Evolutionary conservation across 1,140 invertebrate species (phyloP).

Genomic region (Sycophaga agraensis): DNA sequence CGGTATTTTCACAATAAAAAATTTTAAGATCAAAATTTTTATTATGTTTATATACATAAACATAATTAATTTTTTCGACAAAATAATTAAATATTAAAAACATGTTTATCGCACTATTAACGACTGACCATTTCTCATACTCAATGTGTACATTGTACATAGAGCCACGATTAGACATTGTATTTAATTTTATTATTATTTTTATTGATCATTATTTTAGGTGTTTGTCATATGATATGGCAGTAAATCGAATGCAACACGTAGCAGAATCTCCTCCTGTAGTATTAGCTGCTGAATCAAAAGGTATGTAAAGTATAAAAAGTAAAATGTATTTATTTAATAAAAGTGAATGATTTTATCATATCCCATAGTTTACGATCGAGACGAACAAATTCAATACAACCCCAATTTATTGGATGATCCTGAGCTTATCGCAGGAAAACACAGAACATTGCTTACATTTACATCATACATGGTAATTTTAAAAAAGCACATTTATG

Average conservation of each 20-base stretch:
- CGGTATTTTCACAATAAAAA: not conserved
- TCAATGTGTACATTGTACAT: not conserved
- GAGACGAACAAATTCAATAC: slow-evolving; percentile 66
- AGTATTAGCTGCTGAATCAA: slow-evolving; percentile 58
- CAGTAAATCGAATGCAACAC: slow-evolving; percentile 61
- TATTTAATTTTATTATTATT: not conserved
- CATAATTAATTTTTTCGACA: not conserved
- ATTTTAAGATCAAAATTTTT: not conserved
- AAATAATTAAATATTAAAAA: not conserved
- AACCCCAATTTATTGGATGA: slow-evolving; percentile 90
- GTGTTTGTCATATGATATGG: slow-evolving; percentile 77
- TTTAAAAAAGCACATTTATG: not conserved
- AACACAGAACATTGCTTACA: slow-evolving; percentile 90
- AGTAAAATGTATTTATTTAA: slow-evolving; percentile 20
- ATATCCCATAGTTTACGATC: slow-evolving; percentile 50
- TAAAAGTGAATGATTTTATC: not conserved
- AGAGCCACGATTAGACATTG: no score
- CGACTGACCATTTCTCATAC: not conserved
- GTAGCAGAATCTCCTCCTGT: slow-evolving; percentile 64
- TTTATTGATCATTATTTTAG: slow-evolving; percentile 52
- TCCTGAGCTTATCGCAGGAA: slow-evolving; percentile 92
- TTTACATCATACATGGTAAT: slow-evolving; percentile 90
- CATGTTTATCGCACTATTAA: not conserved
- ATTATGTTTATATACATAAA: no score
- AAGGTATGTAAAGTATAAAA: slow-evolving; percentile 47